A percentile compares a stretch with the other conserved stretches of the same genome.
phyloP scores from a whole-genome alignment of 2,797 vertebrate species.

The Argya squamiceps region DNA sequence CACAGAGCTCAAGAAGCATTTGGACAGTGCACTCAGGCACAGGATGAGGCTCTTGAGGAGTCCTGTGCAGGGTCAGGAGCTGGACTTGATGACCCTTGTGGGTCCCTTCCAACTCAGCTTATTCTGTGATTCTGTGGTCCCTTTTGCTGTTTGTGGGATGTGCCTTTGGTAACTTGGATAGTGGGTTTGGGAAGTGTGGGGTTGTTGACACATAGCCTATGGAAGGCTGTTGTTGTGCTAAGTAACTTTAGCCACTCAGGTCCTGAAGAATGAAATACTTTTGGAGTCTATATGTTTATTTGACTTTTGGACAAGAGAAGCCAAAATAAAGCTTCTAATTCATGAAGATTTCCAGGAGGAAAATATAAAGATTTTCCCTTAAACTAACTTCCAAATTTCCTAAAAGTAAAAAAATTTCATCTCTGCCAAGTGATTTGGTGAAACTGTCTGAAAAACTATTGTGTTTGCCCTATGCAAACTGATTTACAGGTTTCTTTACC shows the following conservation, averaged over 20 bases:
- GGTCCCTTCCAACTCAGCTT: background rate
- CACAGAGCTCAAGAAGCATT: background rate
- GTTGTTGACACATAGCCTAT: background rate
- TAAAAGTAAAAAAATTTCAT: background rate
- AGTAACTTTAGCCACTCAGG: background rate
- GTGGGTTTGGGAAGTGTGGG: background rate
- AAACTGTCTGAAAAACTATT: background rate
- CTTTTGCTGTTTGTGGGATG: background rate
- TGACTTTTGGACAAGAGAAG: background rate
- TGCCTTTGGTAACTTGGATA: background rate
- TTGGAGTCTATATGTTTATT: background rate
- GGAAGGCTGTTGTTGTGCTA: background rate
- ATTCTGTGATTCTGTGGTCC: background rate
- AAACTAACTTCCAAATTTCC: background rate
- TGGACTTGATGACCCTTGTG: background rate
- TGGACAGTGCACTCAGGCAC: background rate
- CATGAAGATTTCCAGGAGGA: background rate
- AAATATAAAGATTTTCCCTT: background rate
- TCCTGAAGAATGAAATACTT: background rate
- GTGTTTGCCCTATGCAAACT: background rate
- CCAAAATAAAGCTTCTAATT: background rate
- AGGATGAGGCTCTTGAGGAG: too few relatives aligned
- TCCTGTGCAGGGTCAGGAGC: background rate
- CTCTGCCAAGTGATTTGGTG: background rate
- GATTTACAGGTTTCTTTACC: background rate